Evolutionary conservation across 2,888 invertebrate species (phyloP), one percentile per base, ranked within the genome.

Genomic region (Cantharis rustica): DNA sequence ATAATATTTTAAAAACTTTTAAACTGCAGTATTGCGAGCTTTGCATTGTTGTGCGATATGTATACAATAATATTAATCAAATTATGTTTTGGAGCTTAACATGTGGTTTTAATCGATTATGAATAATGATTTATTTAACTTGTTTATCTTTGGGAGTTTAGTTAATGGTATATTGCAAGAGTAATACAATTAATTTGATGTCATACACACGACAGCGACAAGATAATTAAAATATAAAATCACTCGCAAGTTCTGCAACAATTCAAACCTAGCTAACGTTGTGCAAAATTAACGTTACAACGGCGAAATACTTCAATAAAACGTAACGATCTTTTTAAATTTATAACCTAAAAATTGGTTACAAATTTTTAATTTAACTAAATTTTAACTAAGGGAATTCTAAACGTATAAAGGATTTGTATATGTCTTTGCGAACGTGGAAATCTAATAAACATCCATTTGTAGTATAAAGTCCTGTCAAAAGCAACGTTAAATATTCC

Each of bases 401-500:
- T 13, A 31, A 10, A n/a, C 10, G n/a, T 47, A n/a, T 2, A n/a
- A 47, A n/a, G 7, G n/a, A 1, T 47, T 47, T 47, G 47, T 47
- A n/a, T 47, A n/a, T 17, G 61, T 68, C 23, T 69, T 61, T 26
- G 10, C 11, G 62, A 17, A 70, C 69, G 27, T 76, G 73, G 63
- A 76, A 73, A 72, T 76, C 62, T 76, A 63, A 72, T 72, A 68
- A 69, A 72, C 69, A 69, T 73, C 17, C 72, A 75, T 69, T 72
- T 73, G 70, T n/a, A 70, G 23, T 26, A 71, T 69, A 72, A 72
- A 75, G 72, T 68, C 68, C 69, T 75, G 75, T 72, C 69, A 74
- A 72, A 72, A 70, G 69, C 69, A 61, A 63, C 72, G 63, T 75
- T 75, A 73, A 73, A 76, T 76, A 72, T 66, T 76, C 68, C 69